These are phyloP conservation scores for Cottoperca gobio DNA, from an alignment of 2,797 vertebrate genomes.

Conservation along the genomic window DNA sequence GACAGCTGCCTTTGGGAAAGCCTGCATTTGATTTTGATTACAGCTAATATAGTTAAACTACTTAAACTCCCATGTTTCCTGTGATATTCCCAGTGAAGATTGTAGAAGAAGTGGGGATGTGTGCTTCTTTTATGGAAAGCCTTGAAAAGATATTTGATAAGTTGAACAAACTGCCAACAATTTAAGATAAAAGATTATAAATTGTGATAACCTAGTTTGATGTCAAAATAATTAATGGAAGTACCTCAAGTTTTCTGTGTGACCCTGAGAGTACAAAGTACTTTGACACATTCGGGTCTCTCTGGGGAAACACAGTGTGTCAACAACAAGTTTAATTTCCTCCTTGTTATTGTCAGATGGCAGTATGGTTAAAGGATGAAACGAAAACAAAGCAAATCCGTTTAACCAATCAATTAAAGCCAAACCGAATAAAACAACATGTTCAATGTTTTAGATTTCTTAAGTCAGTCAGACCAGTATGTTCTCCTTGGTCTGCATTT, in stretches of 20 bases:
- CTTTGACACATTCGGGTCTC: background rate
- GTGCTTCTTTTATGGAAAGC: conserved; percentile 14
- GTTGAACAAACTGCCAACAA: conserved; percentile 7
- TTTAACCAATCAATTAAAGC: background rate
- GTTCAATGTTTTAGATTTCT: background rate
- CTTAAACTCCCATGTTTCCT: conserved; percentile 15
- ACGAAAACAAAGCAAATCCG: conserved; percentile 21
- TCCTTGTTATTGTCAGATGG: conserved; percentile 25
- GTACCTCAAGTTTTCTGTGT: background rate
- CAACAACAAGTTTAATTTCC: conserved; percentile 28
- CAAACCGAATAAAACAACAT: background rate
- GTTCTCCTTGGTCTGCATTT: no score
- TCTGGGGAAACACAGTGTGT: conserved; percentile 15
- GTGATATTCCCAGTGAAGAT: conserved; percentile 29
- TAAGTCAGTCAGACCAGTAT: background rate
- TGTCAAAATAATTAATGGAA: background rate
- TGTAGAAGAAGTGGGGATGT: background rate
- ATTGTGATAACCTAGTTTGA: background rate
- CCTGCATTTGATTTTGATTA: conserved; percentile 44
- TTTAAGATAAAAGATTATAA: background rate
- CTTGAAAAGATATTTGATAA: background rate
- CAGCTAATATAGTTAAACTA: conserved; percentile 32
- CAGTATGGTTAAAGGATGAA: background rate
- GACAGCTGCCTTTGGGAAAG: conserved; percentile 20
- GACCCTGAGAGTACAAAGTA: background rate